Conservation (phyloP, 2,888 invertebrate species). For the Mimas tiliae region DNA sequence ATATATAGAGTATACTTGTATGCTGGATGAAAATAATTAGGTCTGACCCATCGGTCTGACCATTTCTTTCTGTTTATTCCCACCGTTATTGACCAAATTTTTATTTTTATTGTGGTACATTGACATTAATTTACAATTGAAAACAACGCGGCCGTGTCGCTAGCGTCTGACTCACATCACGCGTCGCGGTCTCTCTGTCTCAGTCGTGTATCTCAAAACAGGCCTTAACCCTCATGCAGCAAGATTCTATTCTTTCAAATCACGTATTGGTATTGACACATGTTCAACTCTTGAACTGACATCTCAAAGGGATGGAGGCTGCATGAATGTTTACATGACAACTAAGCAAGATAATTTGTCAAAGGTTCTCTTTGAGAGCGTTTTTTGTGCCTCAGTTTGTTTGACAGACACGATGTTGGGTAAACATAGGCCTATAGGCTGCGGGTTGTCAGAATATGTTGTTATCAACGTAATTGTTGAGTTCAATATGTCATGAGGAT, state of each 20-base stretch:
- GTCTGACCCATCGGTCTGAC: too few relatives aligned
- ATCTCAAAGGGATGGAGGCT: constrained; percentile 34
- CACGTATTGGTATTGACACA: constrained; percentile 8
- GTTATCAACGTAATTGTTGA: constrained; percentile 19
- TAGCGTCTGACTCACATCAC: too few relatives aligned
- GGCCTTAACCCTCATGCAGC: not conserved
- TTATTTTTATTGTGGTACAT: too few relatives aligned
- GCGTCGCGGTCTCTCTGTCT: too few relatives aligned
- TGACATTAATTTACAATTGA: too few relatives aligned
- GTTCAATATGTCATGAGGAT: too few relatives aligned
- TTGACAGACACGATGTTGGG: constrained; percentile 70
- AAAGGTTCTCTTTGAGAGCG: constrained; percentile 69
- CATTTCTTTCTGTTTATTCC: too few relatives aligned
- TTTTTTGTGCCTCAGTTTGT: constrained; percentile 67
- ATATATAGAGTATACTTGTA: too few relatives aligned
- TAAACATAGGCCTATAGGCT: constrained; percentile 55
- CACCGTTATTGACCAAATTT: too few relatives aligned
- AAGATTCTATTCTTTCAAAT: not conserved
- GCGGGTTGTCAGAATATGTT: constrained; percentile 16
- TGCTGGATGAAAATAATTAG: too few relatives aligned
- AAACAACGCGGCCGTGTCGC: too few relatives aligned
- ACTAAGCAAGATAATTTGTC: constrained; percentile 55
- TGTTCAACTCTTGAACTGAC: constrained; percentile 28
- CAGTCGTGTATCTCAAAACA: too few relatives aligned
- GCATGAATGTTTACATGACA: constrained; percentile 40